phyloP scores from a whole-genome alignment of 2,888 invertebrate genomes.

The Amorpha juglandis region DNA sequence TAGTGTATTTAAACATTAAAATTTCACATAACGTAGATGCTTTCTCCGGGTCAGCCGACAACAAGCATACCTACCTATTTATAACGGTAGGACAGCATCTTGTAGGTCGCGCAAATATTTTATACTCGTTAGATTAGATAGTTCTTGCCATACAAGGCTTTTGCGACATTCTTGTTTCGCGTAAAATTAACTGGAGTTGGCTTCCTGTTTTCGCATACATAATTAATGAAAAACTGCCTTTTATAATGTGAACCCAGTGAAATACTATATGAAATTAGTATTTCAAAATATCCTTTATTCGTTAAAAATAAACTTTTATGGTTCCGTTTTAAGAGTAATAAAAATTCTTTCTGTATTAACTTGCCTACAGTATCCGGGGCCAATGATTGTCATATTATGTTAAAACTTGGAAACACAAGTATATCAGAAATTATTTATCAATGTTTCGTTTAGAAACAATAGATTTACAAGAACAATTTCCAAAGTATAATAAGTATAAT shows the following conservation, averaged over 20 bases:
- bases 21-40: conserved; percentile 36
- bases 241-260: not conserved
- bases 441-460: too few species aligned
- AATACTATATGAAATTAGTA: not conserved
- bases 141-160: conserved; percentile 36
- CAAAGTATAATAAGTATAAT: not conserved
- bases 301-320: not conserved
- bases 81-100: conserved; percentile 57
- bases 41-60: conserved; percentile 52
- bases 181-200: conserved; percentile 29
- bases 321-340: not conserved
- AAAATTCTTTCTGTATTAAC: conserved; percentile 12
- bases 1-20: conserved; percentile 44
- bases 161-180: conserved; percentile 31
- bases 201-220: not conserved
- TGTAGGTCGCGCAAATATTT: conserved; percentile 40
- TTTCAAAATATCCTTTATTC: too few species aligned
- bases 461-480: not conserved
- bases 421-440: not conserved
- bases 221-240: not conserved
- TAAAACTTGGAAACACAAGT: not conserved
- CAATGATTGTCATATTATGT: not conserved
- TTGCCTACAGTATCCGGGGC: not conserved
- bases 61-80: conserved; percentile 42
- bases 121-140: conserved; percentile 45